Percentiles rank a stretch among this genome's conserved stretches.
These are phyloP conservation scores for Trichacis sp. DNA, from an alignment of 2,888 invertebrate genomes.

Conservation along the genomic window DNA sequence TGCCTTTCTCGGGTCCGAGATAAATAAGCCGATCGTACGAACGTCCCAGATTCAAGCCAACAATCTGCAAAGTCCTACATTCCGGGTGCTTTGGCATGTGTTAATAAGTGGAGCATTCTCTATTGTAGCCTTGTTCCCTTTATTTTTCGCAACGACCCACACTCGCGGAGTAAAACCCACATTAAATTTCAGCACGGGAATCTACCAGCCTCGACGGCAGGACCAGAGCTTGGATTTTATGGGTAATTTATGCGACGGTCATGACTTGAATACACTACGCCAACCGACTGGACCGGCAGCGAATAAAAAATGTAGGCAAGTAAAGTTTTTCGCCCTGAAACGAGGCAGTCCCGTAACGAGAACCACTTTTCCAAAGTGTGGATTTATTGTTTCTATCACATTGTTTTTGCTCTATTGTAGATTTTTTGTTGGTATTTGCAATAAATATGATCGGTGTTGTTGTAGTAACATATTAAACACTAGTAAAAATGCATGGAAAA, in stretches of 20 bases:
- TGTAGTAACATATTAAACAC: no score
- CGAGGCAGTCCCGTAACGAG: no score
- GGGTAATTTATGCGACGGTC: conserved; percentile 21
- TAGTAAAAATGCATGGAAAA: no score
- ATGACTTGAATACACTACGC: conserved; percentile 23
- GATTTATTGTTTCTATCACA: no score
- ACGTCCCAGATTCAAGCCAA: background rate
- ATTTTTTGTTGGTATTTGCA: no score
- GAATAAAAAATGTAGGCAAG: background rate
- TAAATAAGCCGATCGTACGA: conserved; percentile 4
- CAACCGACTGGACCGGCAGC: no score
- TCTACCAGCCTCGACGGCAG: background rate
- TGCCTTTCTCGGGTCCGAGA: background rate
- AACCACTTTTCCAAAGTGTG: no score
- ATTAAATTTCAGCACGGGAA: conserved; percentile 15
- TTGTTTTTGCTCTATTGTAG: no score
- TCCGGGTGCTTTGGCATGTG: background rate
- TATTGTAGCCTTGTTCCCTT: background rate
- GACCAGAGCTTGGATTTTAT: conserved; percentile 16
- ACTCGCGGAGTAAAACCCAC: conserved; percentile 4
- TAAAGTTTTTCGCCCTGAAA: no score
- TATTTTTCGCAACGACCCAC: conserved; percentile 2
- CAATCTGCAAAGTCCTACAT: background rate
- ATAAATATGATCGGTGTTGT: no score
- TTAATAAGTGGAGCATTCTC: conserved; percentile 1